Conservation (phyloP, 1,140 invertebrate species). For the Acyrthosiphon pisum region DNA sequence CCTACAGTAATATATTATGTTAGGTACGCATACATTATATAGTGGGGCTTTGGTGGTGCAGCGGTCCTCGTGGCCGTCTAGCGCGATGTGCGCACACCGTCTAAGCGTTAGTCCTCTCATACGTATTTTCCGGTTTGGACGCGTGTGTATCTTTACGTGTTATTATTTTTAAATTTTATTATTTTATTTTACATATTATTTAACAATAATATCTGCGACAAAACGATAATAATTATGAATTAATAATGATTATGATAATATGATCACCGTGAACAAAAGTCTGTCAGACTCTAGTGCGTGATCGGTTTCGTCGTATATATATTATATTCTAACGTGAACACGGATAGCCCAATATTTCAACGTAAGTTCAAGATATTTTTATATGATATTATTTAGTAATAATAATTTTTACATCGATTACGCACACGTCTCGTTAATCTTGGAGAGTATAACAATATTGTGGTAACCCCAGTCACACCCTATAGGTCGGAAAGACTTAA, state of each 20-base stretch:
- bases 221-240: not conserved
- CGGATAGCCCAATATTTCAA: not conserved
- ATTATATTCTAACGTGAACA: not conserved
- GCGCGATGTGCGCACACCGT: not conserved
- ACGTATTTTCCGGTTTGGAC: not conserved
- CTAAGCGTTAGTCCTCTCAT: not conserved
- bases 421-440: not conserved
- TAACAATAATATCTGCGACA: no score
- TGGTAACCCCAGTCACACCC: not conserved
- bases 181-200: not conserved
- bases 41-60: not conserved
- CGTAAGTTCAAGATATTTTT: not conserved
- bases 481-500: not conserved
- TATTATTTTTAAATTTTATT: no score
- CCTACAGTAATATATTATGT: not conserved
- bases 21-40: not conserved
- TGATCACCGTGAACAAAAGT: not conserved
- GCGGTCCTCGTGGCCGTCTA: slow-evolving; percentile 16
- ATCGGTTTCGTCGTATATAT: not conserved
- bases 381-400: not conserved
- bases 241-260: not conserved
- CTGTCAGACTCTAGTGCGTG: not conserved
- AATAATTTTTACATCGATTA: not conserved
- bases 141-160: not conserved
- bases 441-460: no score